phyloP scores from a whole-genome alignment of 2,113 vertebrate species.

The Ramphastos sulfuratus region DNA sequence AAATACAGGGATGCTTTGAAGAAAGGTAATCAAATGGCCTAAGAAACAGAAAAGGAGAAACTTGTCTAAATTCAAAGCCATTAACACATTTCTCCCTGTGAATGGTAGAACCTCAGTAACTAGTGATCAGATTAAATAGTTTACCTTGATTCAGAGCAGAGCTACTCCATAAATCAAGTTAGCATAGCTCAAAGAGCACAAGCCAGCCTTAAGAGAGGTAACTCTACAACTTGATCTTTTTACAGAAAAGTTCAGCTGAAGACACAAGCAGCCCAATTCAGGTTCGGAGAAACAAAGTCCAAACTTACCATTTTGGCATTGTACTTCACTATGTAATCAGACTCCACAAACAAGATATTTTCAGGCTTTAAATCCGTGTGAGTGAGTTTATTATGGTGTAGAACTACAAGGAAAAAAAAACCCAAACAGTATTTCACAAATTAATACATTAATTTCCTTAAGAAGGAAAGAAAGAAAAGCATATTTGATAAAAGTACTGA shows the following conservation, averaged over 20 bases:
- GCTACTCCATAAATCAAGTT: background rate
- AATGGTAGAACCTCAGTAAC: background rate
- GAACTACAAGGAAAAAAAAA: conserved; percentile 77
- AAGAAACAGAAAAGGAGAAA: background rate
- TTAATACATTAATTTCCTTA: background rate
- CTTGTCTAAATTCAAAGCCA: background rate
- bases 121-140: background rate
- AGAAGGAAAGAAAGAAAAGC: background rate
- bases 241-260: background rate
- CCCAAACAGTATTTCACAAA: background rate
- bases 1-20: background rate
- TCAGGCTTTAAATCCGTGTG: conserved; percentile 98
- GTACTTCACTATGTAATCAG: conserved; percentile 89
- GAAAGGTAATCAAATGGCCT: background rate
- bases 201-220: background rate
- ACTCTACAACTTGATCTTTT: background rate
- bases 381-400: conserved; percentile 94
- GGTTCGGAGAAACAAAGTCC: background rate
- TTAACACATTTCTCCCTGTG: background rate
- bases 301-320: conserved; percentile 87
- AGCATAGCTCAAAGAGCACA: background rate
- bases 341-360: conserved; percentile 95
- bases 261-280: background rate
- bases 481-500: background rate
- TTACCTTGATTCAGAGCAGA: background rate